Percentiles rank a stretch among this genome's conserved stretches.
Conservation (phyloP, 2,797 vertebrate species). For the Melopsittacus undulatus region DNA sequence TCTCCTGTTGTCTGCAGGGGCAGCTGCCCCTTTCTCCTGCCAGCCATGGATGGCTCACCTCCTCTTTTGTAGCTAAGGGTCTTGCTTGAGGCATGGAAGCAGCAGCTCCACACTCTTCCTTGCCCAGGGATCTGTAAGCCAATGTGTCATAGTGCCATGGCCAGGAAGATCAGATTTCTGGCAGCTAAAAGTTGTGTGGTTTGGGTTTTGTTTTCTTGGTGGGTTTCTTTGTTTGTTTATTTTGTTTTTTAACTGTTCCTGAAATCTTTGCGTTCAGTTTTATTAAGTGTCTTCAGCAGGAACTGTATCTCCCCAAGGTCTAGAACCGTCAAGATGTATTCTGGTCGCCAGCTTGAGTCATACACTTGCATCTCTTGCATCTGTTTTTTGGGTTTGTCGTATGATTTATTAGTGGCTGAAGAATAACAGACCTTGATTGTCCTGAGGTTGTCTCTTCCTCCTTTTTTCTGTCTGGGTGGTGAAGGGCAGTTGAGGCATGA, state of each 20-base stretch:
- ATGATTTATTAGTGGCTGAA: neutral
- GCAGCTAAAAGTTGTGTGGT: neutral
- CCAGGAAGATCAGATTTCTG: neutral
- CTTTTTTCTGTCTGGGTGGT: neutral
- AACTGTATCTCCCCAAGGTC: neutral
- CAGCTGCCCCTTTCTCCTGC: neutral
- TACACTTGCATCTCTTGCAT: neutral
- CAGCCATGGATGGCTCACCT: neutral
- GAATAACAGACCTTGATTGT: neutral
- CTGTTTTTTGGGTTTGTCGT: neutral
- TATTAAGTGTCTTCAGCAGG: neutral
- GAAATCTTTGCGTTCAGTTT: neutral
- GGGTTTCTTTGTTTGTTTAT: neutral
- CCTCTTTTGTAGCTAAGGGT: neutral
- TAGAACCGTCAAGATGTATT: neutral
- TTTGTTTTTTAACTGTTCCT: neutral
- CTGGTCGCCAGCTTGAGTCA: neutral
- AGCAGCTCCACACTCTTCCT: neutral
- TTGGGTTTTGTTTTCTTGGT: neutral
- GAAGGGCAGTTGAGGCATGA: neutral
- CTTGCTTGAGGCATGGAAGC: neutral
- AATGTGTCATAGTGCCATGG: neutral
- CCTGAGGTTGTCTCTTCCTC: neutral
- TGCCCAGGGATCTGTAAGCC: neutral
- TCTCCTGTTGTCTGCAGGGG: neutral